Conservation (phyloP, 2,113 vertebrate species). For the Mystacornis crossleyi region DNA sequence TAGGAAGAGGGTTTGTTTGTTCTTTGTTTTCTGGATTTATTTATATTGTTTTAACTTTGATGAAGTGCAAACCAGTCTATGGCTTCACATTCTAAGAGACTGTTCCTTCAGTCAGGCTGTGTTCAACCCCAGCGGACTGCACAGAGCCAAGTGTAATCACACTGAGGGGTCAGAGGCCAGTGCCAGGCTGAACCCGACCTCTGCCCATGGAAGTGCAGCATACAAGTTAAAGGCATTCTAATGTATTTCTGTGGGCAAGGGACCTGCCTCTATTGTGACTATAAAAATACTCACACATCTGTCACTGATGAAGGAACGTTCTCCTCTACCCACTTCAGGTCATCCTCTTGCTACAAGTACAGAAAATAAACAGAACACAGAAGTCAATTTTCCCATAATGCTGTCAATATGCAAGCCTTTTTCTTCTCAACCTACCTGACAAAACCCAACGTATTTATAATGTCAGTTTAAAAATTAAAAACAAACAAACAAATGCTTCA, state of each 20-base stretch:
- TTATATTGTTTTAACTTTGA: background rate
- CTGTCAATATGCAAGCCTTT: background rate
- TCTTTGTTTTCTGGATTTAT: background rate
- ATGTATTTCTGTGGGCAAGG: background rate
- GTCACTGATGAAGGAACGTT: constrained; percentile 85
- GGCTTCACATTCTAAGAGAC: background rate
- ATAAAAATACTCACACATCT: constrained; percentile 81
- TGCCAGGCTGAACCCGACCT: background rate
- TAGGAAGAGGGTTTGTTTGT: background rate
- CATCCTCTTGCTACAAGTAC: constrained; percentile 77
- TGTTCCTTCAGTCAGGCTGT: background rate
- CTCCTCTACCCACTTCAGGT: constrained; percentile 86
- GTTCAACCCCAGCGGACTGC: background rate
- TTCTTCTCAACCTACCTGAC: background rate
- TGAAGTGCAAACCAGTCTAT: background rate
- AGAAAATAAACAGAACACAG: background rate
- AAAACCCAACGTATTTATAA: background rate
- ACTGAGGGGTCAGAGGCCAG: background rate
- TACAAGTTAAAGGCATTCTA: background rate
- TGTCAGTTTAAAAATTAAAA: background rate
- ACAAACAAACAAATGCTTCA: background rate
- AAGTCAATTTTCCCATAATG: background rate
- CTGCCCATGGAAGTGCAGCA: background rate
- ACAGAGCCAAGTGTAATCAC: background rate
- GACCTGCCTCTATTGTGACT: background rate